Conservation (phyloP, 1,140 invertebrate species). For the Hylaeus anthracinus region DNA sequence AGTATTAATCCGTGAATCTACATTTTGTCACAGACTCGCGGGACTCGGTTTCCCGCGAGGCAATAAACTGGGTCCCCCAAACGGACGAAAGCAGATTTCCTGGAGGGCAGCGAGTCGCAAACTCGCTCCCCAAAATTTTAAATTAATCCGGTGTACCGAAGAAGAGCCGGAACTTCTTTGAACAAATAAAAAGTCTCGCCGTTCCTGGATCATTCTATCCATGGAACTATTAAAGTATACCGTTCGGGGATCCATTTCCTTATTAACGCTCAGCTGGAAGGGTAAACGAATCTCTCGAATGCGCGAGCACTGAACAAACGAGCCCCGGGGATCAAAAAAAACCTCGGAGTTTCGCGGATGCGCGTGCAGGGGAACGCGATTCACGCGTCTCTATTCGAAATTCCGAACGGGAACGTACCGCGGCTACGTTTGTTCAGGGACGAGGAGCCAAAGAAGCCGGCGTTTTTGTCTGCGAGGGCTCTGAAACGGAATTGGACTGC, state of each 20-base stretch:
- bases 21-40: background rate
- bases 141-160: background rate
- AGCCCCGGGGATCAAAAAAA: background rate
- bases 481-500: background rate
- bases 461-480: background rate
- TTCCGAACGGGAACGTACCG: background rate
- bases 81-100: background rate
- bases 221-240: background rate
- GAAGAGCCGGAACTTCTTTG: background rate
- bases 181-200: background rate
- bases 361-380: slow-evolving; percentile 3
- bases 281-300: background rate
- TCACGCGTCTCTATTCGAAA: slow-evolving; percentile 17
- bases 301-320: background rate
- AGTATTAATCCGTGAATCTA: background rate
- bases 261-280: background rate
- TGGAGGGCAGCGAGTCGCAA: background rate
- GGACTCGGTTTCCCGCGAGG: too few species aligned
- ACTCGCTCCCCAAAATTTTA: background rate
- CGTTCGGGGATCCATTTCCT: background rate
- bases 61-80: background rate
- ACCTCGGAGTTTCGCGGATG: background rate
- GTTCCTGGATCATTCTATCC: background rate
- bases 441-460: slow-evolving; percentile 1
- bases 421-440: slow-evolving; percentile 16